Conservation (phyloP, 2,797 vertebrate species). For the Echeneis naucrates region DNA sequence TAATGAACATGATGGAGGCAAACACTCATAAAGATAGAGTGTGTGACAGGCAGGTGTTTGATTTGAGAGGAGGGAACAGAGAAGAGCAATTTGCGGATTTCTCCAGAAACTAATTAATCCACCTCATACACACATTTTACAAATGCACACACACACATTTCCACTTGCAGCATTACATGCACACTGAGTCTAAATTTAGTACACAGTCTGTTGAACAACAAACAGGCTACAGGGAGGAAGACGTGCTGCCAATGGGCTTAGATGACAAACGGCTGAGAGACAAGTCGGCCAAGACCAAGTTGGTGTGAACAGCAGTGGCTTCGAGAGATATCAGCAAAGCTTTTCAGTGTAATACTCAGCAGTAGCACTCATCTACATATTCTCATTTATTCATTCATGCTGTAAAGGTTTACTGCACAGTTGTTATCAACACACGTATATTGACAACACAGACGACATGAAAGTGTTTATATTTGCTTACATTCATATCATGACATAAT, state of each 20-base stretch:
- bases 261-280: constrained; percentile 38
- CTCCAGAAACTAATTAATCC: constrained; percentile 63
- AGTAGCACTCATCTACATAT: neutral
- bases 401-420: neutral
- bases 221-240: constrained; percentile 63
- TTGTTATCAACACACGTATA: neutral
- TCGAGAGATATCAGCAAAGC: neutral
- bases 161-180: constrained; percentile 57
- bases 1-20: constrained; percentile 7
- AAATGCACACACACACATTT: constrained; percentile 11
- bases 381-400: neutral
- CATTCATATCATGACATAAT: too few species aligned
- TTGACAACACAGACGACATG: neutral
- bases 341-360: neutral
- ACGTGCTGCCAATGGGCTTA: constrained; percentile 59
- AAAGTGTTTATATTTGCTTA: neutral
- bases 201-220: constrained; percentile 68
- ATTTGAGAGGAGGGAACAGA: constrained; percentile 41
- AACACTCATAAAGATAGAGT: neutral
- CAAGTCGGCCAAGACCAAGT: constrained; percentile 18
- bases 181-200: constrained; percentile 72
- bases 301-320: neutral
- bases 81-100: constrained; percentile 59
- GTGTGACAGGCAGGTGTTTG: constrained; percentile 30
- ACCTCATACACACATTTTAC: constrained; percentile 25